Conservation (phyloP, 2,113 vertebrate species). For the Paracanthobrama guichenoti region DNA sequence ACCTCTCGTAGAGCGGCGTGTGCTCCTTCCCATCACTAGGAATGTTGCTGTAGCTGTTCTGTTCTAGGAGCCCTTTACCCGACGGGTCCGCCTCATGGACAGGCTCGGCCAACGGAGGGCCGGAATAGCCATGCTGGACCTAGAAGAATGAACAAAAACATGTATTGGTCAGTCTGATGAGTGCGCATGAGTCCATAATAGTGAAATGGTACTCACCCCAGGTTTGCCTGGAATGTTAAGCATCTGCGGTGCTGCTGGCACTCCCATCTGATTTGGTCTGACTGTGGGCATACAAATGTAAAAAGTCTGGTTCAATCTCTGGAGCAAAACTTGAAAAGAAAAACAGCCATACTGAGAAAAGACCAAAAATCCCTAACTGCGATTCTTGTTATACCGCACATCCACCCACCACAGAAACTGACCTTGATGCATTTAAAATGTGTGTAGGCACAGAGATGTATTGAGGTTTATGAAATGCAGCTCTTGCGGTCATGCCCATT, state of each 20-base stretch:
- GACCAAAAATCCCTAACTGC: neutral
- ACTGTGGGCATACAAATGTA: conserved; percentile 70
- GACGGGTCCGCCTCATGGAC: conserved; percentile 73
- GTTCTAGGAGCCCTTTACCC: conserved; percentile 81
- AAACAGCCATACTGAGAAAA: neutral
- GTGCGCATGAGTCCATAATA: neutral
- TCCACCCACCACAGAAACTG: conserved; percentile 26
- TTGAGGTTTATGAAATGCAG: neutral
- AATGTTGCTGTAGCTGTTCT: conserved; percentile 91
- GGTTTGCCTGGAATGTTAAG: conserved; percentile 89
- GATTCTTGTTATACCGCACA: conserved; percentile 1
- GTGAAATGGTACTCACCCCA: conserved; percentile 73
- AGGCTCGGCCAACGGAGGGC: conserved; percentile 75
- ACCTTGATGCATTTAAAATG: conserved; percentile 3
- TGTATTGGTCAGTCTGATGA: neutral
- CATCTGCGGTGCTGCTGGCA: conserved; percentile 84
- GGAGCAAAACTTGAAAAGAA: neutral
- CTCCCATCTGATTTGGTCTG: conserved; percentile 86
- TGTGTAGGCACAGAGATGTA: conserved; percentile 27
- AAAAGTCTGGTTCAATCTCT: conserved; percentile 16
- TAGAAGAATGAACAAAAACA: conserved; percentile 19
- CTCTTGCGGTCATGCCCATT: neutral
- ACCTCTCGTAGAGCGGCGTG: conserved; percentile 91
- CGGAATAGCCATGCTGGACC: conserved; percentile 78
- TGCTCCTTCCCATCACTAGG: conserved; percentile 90